Evolutionary conservation across 2,888 invertebrate species (phyloP).

Genomic region (Drosophila hamatofila): DNA sequence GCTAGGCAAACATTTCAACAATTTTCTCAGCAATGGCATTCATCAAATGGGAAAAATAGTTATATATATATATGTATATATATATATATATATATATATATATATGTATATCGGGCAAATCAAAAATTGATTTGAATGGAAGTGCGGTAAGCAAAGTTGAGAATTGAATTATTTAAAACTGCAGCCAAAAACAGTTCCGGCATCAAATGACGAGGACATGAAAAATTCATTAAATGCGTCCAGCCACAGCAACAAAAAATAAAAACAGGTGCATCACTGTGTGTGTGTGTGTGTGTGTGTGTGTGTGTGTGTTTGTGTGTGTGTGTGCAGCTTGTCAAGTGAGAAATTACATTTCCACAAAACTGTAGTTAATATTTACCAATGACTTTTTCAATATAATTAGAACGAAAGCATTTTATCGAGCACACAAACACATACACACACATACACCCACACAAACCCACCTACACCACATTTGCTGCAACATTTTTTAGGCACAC

Average conservation of each 20-base stretch:
- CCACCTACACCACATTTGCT: background rate
- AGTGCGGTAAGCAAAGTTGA: conserved; percentile 72
- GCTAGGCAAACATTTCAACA: conserved; percentile 22
- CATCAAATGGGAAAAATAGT: conserved; percentile 20
- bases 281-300: background rate
- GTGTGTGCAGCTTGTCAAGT: background rate
- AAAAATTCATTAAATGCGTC: conserved; percentile 75
- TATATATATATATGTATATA: background rate
- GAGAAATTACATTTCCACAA: conserved; percentile 34
- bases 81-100: background rate
- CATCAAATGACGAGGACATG: conserved; percentile 57
- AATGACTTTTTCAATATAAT: conserved; percentile 21
- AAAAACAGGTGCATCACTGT: conserved; percentile 1
- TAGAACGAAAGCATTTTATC: conserved; percentile 14
- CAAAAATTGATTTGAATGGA: conserved; percentile 79
- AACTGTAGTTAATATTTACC: conserved; percentile 30
- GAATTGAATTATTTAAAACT: conserved; percentile 70
- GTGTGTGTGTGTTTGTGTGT: background rate
- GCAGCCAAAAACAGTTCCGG: conserved; percentile 21
- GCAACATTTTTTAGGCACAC: conserved; percentile 7
- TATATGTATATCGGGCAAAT: conserved; percentile 32
- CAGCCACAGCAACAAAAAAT: conserved; percentile 52
- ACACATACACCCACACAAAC: background rate
- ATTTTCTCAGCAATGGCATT: conserved; percentile 10
- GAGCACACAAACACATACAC: background rate